Base-by-base conservation (phyloP, 2,113 vertebrate genomes). In the Corydoras sp. region DNA sequence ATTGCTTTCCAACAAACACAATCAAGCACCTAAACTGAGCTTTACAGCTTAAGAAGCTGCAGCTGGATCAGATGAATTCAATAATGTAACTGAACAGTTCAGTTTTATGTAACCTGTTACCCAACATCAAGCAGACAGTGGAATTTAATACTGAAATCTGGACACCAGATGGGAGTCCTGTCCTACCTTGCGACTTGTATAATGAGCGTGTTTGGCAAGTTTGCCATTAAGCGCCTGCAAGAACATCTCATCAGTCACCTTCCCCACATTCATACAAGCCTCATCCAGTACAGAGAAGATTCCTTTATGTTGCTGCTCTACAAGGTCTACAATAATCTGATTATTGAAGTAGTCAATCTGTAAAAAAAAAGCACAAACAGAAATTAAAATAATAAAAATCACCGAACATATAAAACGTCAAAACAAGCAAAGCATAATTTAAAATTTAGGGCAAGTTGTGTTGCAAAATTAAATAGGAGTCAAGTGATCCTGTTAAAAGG, bases 311-410 rank as follows among this genome's bases (percentile, higher is more conserved):
- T 97, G 96, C 85, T 94, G 97, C 79, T 99, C 97, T 76, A 98
- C 97, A 62, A 99, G 83, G 76, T 99, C 96, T 5, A 99, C 95
- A 0, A 99, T 99, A 78, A 98, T 93, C 88, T 99, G 96, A 67
- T 99, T 99, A 84, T 99, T 98, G 82, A 99, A 98, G 86, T 97
- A 98, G 83, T 99, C 96, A 0, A 99, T 99, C 96, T 99, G 76
- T 12, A 14, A 7, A n/a, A 15, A 56, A 9, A 3, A 56, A n/a
- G 54, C 15, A 15, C 54, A n/a, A 15, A 56, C 18, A 12, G 13
- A 10, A 12, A 14, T 5, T 8, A 10, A 24, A 24, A 24, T 24
- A 24, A 24, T 24, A 24, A 24, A 24, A 24, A 24, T 24, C 18
- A 24, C 18, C 2, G 13, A 53, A 53, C 51, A 53, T 53, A 2